A percentile compares a stretch with the other conserved stretches of the same genome.
Evolutionary conservation across 1,140 invertebrate species (phyloP).

Genomic region (Caerostris darwini): DNA sequence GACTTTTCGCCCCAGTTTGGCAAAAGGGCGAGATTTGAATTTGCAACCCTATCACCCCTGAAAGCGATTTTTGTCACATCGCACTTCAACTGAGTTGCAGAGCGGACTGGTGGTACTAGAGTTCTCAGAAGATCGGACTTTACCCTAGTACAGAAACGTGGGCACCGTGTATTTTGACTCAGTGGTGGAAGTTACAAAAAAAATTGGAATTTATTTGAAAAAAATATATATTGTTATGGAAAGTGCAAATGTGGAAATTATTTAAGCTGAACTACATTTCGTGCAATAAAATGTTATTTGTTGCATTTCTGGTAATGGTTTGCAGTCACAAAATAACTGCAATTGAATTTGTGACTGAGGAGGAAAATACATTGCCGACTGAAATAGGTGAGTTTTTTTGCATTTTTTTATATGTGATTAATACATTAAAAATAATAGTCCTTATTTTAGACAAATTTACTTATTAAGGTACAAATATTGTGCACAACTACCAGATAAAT

Average conservation of each 20-base stretch:
- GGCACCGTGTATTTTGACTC: background rate
- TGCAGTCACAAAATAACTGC: background rate
- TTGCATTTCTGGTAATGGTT: background rate
- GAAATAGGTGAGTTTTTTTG: slow-evolving; percentile 32
- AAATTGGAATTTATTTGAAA: background rate
- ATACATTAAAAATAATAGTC: background rate
- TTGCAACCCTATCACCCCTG: slow-evolving; percentile 21
- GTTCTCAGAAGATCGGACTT: background rate
- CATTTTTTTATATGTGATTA: background rate
- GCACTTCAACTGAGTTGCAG: background rate
- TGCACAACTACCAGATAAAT: too few relatives aligned
- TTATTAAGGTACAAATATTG: too few relatives aligned
- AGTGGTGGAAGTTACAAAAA: background rate
- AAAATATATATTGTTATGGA: background rate
- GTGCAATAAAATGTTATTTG: slow-evolving; percentile 9
- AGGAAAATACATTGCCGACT: slow-evolving; percentile 9
- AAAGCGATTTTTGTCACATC: slow-evolving; percentile 40
- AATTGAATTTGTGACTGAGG: slow-evolving; percentile 3
- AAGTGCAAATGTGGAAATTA: background rate
- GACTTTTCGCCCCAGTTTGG: background rate
- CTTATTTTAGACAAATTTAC: background rate
- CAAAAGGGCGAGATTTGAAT: background rate
- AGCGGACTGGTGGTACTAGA: background rate
- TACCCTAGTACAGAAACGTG: background rate
- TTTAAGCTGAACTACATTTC: background rate